Evolutionary conservation across 2,888 invertebrate genomes (phyloP), one percentile per base, ranked within the genome.

Genomic region (Embidobia sp.): DNA sequence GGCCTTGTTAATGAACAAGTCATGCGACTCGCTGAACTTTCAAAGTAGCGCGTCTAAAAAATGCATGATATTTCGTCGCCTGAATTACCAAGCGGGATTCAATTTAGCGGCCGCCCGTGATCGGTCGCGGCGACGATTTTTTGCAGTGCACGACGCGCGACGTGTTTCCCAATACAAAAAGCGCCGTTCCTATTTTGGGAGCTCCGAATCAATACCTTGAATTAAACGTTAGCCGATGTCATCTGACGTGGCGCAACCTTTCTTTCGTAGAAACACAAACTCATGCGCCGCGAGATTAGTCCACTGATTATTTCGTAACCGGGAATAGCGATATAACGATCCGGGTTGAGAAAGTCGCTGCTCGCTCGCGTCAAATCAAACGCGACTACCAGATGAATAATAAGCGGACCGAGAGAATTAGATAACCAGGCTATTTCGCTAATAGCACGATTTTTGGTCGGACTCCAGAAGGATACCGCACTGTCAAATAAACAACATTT

Each of bases 11-110:
- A 49, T 63, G 35, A 51, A 40, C 51, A n/a, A 18, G 63, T 51
- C 63, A 35, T 35, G 27, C 42, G 42, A 57, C 15, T 42, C 42
- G 42, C 40, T 49, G 37, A 49, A 63, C 63, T 63, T 63, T 63
- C 63, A 40, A 49, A 59, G n/a, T n/a, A n/a, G n/a, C n/a, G 55
- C 26, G 10, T 0, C 26, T 11, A 27, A 59, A 59, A 59, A 59
- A 59, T 46, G 31, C 35, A 35, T 7, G 51, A 51, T n/a, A 35
- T 35, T 51, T 35, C 51, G 51, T 15, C 26, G 51, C 33, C 31
- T 11, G 33, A 31, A 49, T 49, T 49, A 19, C 61, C 61, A 35
- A 48, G 48, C 35, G 35, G 33, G 31, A 35, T 16, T 35, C 35
- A 35, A 35, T 51, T 51, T 51, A 33, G 49, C 49, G 49, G 16